Evolutionary conservation across 2,113 vertebrate genomes (phyloP).

Genomic region (Rhinoptilus africanus): DNA sequence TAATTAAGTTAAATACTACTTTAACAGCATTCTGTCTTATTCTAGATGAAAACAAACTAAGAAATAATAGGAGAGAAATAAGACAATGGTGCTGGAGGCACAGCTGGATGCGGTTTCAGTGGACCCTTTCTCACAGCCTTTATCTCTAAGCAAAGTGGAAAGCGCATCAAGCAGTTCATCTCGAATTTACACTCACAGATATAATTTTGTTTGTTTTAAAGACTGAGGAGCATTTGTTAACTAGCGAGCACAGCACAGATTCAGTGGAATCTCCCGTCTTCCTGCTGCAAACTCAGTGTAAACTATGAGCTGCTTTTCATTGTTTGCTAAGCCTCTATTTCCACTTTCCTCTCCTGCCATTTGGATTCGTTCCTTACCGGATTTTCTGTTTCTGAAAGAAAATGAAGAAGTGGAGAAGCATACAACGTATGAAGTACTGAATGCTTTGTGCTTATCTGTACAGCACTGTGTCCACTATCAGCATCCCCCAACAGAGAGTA

Average conservation of each 20-base stretch:
- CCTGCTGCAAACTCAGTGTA: slow-evolving; percentile 4
- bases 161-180: slow-evolving; percentile 3
- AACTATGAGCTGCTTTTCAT: slow-evolving; percentile 40
- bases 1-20: slow-evolving; percentile 9
- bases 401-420: not conserved
- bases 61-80: not conserved
- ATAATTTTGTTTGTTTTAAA: slow-evolving; percentile 36
- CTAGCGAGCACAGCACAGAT: not conserved
- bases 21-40: not conserved
- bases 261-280: not conserved
- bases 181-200: slow-evolving; percentile 3
- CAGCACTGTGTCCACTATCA: not conserved
- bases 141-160: not conserved
- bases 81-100: not conserved
- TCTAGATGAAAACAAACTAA: not conserved
- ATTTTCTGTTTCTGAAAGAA: slow-evolving; percentile 3
- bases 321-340: slow-evolving; percentile 35
- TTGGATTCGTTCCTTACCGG: not conserved
- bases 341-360: not conserved
- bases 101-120: not conserved
- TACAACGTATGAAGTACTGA: not conserved
- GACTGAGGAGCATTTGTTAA: not conserved
- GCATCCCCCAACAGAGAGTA: not conserved
- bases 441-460: not conserved
- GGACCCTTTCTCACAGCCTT: slow-evolving; percentile 12